Evolutionary conservation across 2,888 invertebrate genomes (phyloP).

Genomic region (Prionchulus punctatus): DNA sequence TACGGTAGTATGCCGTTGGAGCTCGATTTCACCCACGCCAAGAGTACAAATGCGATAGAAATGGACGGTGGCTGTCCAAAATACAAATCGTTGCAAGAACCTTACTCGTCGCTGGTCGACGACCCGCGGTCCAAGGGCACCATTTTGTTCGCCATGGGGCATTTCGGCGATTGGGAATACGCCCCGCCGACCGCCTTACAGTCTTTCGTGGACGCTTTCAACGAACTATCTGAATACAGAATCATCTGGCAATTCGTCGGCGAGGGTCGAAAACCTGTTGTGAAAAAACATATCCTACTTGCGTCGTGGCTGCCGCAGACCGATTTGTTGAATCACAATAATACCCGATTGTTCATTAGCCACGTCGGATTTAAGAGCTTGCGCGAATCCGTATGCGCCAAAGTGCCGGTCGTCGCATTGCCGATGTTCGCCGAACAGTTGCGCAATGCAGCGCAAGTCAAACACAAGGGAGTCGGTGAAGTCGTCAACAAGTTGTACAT

Average conservation of each 20-base stretch:
- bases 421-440: conserved; percentile 6
- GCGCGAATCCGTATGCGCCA: conserved; percentile 2
- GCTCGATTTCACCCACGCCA: background rate
- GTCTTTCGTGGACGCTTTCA: background rate
- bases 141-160: background rate
- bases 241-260: background rate
- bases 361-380: conserved; percentile 6
- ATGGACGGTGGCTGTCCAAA: background rate
- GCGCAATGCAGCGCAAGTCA: background rate
- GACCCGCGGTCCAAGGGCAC: background rate
- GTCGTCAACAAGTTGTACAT: background rate
- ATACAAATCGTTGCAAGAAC: too few species aligned
- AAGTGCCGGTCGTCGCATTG: background rate
- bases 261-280: background rate
- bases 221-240: background rate
- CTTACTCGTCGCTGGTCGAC: background rate
- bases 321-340: background rate
- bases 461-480: background rate
- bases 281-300: background rate
- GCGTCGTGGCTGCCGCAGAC: background rate
- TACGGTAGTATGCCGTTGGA: background rate
- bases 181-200: background rate
- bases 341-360: conserved; percentile 2
- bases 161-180: background rate
- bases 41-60: background rate